Base-by-base conservation (phyloP, 2,113 vertebrate genomes). In the Brienomyrus brachyistius region DNA sequence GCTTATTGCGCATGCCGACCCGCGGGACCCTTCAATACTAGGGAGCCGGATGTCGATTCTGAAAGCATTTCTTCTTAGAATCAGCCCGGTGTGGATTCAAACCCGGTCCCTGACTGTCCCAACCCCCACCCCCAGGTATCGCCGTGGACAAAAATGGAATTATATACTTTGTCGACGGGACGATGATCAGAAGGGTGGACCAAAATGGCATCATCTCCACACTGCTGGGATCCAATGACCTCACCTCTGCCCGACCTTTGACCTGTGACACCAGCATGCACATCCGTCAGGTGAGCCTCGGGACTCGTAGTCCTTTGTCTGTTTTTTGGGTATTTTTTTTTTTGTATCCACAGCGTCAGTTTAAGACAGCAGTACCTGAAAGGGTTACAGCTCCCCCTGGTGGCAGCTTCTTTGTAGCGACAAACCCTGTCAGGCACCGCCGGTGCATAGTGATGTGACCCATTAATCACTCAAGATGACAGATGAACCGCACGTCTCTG, bases 231-330 rank as follows among this genome's bases (percentile, higher is more conserved):
- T 99, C 98, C 89, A 99, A 99, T 0, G 98, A 99, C 92, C 95
- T 99, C 91, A 99, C 98, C 2, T 99, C 98, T 15, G 98, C 98
- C 89, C 96, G 98, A 90, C 98, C 98, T 91, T 92, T 99, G 54
- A 99, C 98, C 80, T 99, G 98, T 66, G 98, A 99, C 90, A 99
- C 97, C n/a, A 99, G 98, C 96, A 99, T 99, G 98, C 98, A 99
- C 91, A 99, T 99, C 90, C 97, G 98, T 94, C 98, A 99, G 98
- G 98, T 99, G 95, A 50, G 31, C 88, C 45, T 31, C 15, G 17
- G 74, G 43, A 27, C 17, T 89, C 48, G 9, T 31, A 5, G 35
- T 40, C n/a, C 11, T 86, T 48, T 86, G 17, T 31, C 66, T 54
- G 40, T 82, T 43, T 35, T 31, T 40, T 35, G 3, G 9, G n/a